These are phyloP conservation scores for Cercopithecus mitis DNA, from an alignment of 2,797 vertebrate species.

Conservation along the genomic window DNA sequence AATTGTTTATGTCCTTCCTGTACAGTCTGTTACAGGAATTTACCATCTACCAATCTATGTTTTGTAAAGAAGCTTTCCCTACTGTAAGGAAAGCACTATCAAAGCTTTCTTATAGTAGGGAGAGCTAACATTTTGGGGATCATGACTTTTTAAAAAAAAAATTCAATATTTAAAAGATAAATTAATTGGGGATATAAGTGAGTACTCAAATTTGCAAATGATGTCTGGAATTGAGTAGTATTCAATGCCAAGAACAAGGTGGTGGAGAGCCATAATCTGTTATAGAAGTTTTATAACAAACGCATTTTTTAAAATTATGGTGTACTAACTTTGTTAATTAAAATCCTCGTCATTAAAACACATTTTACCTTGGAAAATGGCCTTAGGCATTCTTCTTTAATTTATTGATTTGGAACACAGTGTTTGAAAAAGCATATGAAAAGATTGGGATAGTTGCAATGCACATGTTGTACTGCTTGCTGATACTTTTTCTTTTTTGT, in stretches of 20 bases:
- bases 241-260: not conserved
- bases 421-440: slow-evolving; percentile 47
- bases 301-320: slow-evolving; percentile 23
- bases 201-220: not conserved
- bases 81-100: not conserved
- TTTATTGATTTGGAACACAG: slow-evolving; percentile 61
- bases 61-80: slow-evolving; percentile 19
- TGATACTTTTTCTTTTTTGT: slow-evolving; percentile 36
- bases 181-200: not conserved
- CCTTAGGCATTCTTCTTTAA: not conserved
- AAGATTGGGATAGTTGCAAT: slow-evolving; percentile 36
- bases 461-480: not conserved
- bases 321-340: slow-evolving; percentile 50
- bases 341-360: slow-evolving; percentile 53
- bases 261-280: slow-evolving; percentile 4
- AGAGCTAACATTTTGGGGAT: not conserved
- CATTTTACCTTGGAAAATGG: slow-evolving; percentile 57
- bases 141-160: not conserved
- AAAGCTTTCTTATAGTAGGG: not conserved
- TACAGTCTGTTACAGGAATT: slow-evolving; percentile 30
- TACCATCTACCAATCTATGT: not conserved
- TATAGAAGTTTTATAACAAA: slow-evolving; percentile 48
- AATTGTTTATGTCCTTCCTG: slow-evolving; percentile 11
- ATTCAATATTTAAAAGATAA: slow-evolving; percentile 3
- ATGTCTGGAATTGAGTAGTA: not conserved